Conservation (phyloP, 2,113 vertebrate species). For the Gallinago undulata region DNA sequence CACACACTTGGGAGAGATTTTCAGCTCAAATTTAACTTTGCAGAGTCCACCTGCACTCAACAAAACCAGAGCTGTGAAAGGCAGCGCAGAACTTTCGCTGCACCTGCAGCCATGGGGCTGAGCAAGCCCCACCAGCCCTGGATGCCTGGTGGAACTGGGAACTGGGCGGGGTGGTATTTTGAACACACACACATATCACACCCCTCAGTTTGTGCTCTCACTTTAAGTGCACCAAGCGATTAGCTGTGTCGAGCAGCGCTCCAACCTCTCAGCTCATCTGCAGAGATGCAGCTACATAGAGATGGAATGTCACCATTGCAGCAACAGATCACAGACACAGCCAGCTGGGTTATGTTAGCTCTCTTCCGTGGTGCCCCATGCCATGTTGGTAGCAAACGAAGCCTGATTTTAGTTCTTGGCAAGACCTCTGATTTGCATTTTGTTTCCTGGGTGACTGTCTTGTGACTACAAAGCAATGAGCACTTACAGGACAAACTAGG, state of each 20-base stretch:
- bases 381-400: background rate
- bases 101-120: background rate
- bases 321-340: background rate
- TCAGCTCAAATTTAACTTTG: conserved; percentile 6
- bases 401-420: fast-evolving
- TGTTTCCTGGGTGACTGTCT: background rate
- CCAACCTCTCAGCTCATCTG: background rate
- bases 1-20: background rate
- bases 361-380: background rate
- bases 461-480: background rate
- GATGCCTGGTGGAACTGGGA: too few relatives aligned
- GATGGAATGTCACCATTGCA: fast-evolving
- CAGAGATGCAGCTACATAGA: background rate
- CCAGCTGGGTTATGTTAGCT: background rate
- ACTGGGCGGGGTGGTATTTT: background rate
- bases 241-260: background rate
- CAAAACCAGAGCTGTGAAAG: background rate
- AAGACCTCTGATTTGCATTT: background rate
- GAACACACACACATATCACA: background rate
- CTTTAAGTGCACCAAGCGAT: background rate
- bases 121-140: background rate
- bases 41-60: background rate
- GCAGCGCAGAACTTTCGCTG: background rate
- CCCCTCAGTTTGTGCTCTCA: background rate
- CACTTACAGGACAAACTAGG: background rate